Evolutionary conservation across 2,888 invertebrate genomes (phyloP), one percentile per base, ranked within the genome.

Genomic region (Aphodius granarius): DNA sequence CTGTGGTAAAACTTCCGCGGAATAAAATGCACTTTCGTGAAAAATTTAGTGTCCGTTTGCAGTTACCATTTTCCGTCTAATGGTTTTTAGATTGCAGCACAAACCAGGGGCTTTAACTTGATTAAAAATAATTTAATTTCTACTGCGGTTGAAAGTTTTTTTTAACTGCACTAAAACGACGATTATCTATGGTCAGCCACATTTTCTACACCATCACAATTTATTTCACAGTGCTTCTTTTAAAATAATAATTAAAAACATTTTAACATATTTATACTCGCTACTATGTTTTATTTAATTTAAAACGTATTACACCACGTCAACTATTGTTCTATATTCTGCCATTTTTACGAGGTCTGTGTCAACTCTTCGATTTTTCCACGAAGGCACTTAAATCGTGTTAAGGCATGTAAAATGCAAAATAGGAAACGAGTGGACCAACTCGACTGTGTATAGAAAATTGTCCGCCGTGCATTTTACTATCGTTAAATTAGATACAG

Each of bases 401-500:
- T 43, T 43, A 43, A 43, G 13, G 2, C 43, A 43, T 43, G 43
- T 43, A 43, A 43, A 43, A 43, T 43, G 43, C 43, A 43, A 43
- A 43, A 43, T 43, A 43, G 43, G 9, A 13, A 2, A 3, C 23
- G 9, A 13, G 43, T 43, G 13, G 6, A 43, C 43, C 43, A 3
- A 43, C 43, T 13, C 43, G 43, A 43, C 43, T 43, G 43, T 43
- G 3, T 43, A 43, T 43, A 68, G 22, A 21, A 68, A 68, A 68
- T 68, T 22, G 1, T 22, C 68, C 21, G 2, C 21, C 22, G 68
- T 20, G 68, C 68, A 68, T 68, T 68, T 68, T 68, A 68, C 19
- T 68, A 20, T 22, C 68, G 17, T 21, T n/a, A 73, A 73, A 73
- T 73, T 73, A 66, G 73, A 73, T 73, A 73, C 66, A 16, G 73